phyloP scores from a whole-genome alignment of 1,140 invertebrate species.

The Meloidogyne exigua region DNA sequence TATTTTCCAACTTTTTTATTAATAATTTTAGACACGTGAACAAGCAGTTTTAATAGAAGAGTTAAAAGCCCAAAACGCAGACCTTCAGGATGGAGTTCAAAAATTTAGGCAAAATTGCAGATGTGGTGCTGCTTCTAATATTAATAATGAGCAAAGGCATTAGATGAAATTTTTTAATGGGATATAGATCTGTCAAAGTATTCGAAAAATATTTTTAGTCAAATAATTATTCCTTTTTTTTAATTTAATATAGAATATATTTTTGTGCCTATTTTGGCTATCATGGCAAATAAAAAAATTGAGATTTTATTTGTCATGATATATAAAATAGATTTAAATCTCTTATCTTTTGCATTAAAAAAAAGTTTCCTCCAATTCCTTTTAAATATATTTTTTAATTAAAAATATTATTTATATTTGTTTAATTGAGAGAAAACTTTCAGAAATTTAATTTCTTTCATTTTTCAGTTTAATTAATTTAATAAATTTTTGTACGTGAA shows the following conservation, averaged over 20 bases:
- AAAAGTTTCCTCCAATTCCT: no score
- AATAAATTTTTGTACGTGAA: background rate
- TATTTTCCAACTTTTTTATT: background rate
- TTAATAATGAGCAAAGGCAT: background rate
- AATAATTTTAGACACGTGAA: background rate
- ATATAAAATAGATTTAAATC: no score
- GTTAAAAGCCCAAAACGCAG: constrained; percentile 6
- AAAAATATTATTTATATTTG: background rate
- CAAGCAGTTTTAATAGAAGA: constrained; percentile 12
- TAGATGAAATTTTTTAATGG: background rate
- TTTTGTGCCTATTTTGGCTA: no score
- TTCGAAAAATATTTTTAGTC: no score
- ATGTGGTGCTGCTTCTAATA: constrained; percentile 7
- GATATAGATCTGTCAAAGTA: background rate
- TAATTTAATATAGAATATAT: no score
- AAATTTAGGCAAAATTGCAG: constrained; percentile 21
- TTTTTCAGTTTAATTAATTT: no score
- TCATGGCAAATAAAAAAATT: no score
- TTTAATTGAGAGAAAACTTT: background rate
- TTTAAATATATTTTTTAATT: background rate
- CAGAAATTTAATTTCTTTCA: background rate
- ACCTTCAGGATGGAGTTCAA: constrained; percentile 11
- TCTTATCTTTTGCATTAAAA: no score
- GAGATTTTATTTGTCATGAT: no score
- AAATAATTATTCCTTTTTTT: no score